phyloP scores from a whole-genome alignment of 2,113 vertebrate species.

The Percopsis transmontana region DNA sequence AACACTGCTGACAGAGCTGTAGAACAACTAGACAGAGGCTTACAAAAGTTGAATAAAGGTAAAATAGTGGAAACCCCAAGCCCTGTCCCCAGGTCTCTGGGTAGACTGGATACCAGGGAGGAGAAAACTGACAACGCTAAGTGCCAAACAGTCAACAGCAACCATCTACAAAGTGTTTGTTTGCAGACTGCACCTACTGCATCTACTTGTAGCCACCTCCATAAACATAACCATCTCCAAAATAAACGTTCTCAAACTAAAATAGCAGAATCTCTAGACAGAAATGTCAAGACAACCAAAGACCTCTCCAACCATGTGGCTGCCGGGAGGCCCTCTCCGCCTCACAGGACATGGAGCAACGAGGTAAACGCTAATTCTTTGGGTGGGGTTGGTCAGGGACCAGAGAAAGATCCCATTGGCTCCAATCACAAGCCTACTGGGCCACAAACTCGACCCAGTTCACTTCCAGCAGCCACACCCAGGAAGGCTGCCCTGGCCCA shows the following conservation, averaged over 20 bases:
- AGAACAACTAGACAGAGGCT: constrained; percentile 31
- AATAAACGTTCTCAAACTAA: constrained; percentile 2
- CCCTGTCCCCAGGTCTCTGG: not conserved
- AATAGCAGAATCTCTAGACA: constrained; percentile 1
- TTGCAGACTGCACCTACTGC: not conserved
- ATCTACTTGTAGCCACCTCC: not conserved
- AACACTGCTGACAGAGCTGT: constrained; percentile 66
- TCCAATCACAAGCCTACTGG: constrained; percentile 69
- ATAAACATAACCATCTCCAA: constrained; percentile 19
- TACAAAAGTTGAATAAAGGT: constrained; percentile 16
- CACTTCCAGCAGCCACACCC: constrained; percentile 83
- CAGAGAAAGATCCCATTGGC: constrained; percentile 25
- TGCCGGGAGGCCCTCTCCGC: not conserved
- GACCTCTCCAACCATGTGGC: not conserved
- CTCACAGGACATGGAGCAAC: constrained; percentile 32
- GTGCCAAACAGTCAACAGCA: not conserved
- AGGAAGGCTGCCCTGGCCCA: constrained; percentile 64
- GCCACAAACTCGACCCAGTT: constrained; percentile 77
- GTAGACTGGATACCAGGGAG: not conserved
- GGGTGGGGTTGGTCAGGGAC: constrained; percentile 6
- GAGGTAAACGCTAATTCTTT: constrained; percentile 25
- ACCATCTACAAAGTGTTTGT: not conserved
- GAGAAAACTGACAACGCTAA: constrained; percentile 18
- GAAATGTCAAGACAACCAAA: constrained; percentile 17
- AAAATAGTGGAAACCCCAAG: constrained; percentile 25